Conservation (phyloP, 2,113 vertebrate species). For the Dipodomys ordii region DNA sequence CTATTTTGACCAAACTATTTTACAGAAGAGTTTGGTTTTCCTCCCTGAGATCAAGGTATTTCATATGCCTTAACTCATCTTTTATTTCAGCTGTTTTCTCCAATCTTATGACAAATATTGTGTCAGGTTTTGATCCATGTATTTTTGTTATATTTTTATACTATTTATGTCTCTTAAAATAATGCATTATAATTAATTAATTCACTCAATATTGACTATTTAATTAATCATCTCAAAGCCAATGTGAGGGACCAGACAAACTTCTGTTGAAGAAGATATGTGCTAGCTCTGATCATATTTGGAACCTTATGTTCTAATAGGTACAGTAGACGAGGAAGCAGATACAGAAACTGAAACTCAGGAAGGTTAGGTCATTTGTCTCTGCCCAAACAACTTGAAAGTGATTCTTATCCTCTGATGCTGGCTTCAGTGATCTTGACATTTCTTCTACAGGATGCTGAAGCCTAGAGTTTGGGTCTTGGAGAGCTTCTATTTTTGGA, state of each 20-base stretch:
- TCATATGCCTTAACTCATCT: background rate
- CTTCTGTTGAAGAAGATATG: background rate
- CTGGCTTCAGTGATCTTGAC: background rate
- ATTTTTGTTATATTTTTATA: conserved; percentile 15
- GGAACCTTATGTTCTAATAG: background rate
- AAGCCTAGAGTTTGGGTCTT: background rate
- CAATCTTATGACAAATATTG: background rate
- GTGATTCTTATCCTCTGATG: background rate
- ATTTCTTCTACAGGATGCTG: background rate
- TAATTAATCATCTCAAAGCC: background rate
- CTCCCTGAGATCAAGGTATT: background rate
- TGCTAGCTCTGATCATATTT: background rate
- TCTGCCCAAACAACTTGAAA: background rate
- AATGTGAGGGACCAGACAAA: background rate
- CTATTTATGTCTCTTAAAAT: background rate
- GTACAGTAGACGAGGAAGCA: background rate
- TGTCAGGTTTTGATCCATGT: conserved; percentile 25
- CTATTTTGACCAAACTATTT: background rate
- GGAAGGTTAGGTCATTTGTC: background rate
- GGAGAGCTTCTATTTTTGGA: background rate
- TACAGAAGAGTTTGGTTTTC: conserved; percentile 5
- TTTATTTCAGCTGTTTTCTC: conserved; percentile 14
- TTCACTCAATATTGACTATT: background rate
- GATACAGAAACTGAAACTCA: background rate
- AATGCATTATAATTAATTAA: background rate